These are phyloP conservation scores for Campylomormyrus tamandua DNA, from an alignment of 2,113 vertebrate species.

Conservation along the genomic window DNA sequence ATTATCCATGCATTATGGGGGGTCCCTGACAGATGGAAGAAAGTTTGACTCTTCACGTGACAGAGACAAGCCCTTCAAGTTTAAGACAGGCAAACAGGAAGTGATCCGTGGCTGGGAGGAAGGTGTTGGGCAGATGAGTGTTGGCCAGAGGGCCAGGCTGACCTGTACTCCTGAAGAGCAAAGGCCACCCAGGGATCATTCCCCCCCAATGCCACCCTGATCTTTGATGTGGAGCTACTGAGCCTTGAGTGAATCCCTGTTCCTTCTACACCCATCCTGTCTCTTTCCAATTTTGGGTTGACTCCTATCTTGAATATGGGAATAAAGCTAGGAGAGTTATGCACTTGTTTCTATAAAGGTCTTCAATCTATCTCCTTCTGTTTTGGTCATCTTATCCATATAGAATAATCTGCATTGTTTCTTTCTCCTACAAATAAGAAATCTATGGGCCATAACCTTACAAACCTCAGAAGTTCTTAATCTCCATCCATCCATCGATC, in stretches of 20 bases:
- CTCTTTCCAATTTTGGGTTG: neutral
- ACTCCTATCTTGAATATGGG: too few species aligned
- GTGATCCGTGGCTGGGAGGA: slow-evolving; percentile 93
- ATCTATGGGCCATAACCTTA: too few species aligned
- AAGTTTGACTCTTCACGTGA: slow-evolving; percentile 88
- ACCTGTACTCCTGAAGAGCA: slow-evolving; percentile 81
- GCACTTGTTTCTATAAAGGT: too few species aligned
- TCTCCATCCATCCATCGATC: neutral
- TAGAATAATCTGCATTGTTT: too few species aligned
- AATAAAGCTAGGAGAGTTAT: too few species aligned
- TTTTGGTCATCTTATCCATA: too few species aligned
- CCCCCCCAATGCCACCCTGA: slow-evolving; percentile 78
- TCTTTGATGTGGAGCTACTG: slow-evolving; percentile 87
- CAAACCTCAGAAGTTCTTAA: too few species aligned
- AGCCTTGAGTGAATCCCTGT: slow-evolving; percentile 71
- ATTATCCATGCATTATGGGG: slow-evolving; percentile 44
- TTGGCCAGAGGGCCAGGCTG: slow-evolving; percentile 83
- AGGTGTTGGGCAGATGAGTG: slow-evolving; percentile 90
- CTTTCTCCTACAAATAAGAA: too few species aligned
- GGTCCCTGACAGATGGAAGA: slow-evolving; percentile 79
- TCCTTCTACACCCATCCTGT: slow-evolving; percentile 14
- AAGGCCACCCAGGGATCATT: slow-evolving; percentile 86
- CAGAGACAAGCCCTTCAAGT: slow-evolving; percentile 83
- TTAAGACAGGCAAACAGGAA: slow-evolving; percentile 80
- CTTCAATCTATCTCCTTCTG: too few species aligned